Evolutionary conservation across 1,140 invertebrate genomes (phyloP), one percentile per base, ranked within the genome.

Genomic region (Cylas formicarius): DNA sequence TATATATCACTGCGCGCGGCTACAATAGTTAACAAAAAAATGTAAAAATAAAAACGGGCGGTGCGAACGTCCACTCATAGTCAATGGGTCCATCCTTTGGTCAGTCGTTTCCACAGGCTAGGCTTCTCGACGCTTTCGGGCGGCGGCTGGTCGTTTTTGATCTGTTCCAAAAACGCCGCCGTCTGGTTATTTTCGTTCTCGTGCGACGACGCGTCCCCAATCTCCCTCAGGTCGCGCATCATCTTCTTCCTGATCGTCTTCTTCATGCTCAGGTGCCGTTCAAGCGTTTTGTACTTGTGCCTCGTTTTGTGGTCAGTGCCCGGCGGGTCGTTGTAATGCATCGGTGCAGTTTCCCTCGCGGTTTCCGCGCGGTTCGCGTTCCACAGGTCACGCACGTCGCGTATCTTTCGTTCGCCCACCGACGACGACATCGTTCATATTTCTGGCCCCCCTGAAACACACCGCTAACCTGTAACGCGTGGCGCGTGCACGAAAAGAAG

Each of bases 161-260:
- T 61, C 48, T 66, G 62, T 41, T 66, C 64, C 38, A 66, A 51
- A 50, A 66, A 65, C 9, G 60, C 62, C n/a, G 51, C 42, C 21
- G 50, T 46, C 28, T 58, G 48, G 10, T 21, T 32, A 22, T 44
- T 43, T 31, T 52, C 37, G 35, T 53, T 52, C 10, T 57, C 43
- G 17, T 55, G 49, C 2, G 48, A 37, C 4, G 44, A 44, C 3
- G 60, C 61, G 44, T 63, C 64, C 10, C 62, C 64, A 20, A 66
- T 66, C 36, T 66, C 62, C 33, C 59, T 78, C 29, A 88, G 68
- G 58, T 87, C 84, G 4, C 85, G 71, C 81, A 86, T 88, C 54
- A 88, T 86, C 67, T 87, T 86, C 65, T 86, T 88, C 27, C 84
- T 66, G 42, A 87, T 86, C 4, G 84, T 87, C 62, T 88, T 88